These are phyloP conservation scores for Indicator maculatus DNA, from an alignment of 2,113 vertebrate species.

Conservation along the genomic window DNA sequence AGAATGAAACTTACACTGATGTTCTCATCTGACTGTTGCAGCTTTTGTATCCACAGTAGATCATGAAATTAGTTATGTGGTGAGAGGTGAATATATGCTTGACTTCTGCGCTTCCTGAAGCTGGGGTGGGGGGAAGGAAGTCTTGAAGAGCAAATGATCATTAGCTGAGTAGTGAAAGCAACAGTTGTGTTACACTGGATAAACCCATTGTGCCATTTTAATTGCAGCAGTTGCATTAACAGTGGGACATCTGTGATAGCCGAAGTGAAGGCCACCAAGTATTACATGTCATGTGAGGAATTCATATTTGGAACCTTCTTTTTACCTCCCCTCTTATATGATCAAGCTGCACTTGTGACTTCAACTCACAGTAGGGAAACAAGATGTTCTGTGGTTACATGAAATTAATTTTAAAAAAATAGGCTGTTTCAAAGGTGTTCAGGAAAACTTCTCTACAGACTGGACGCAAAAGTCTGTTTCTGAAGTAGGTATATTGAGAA, in stretches of 20 bases:
- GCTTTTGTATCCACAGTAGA: neutral
- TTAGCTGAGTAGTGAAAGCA: neutral
- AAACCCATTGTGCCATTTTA: neutral
- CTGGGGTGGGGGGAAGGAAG: neutral
- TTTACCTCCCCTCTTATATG: neutral
- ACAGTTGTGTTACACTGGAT: neutral
- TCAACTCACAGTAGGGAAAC: neutral
- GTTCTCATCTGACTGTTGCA: neutral
- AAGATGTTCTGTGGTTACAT: neutral
- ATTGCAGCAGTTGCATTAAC: neutral
- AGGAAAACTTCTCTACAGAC: neutral
- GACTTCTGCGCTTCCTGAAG: neutral
- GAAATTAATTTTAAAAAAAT: neutral
- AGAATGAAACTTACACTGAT: neutral
- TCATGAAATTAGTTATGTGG: neutral
- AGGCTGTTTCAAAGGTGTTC: neutral
- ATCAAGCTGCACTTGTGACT: neutral
- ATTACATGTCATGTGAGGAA: accelerated
- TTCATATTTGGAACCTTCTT: neutral
- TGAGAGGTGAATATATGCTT: neutral
- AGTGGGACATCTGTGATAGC: neutral
- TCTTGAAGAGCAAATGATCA: neutral
- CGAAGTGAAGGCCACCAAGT: neutral
- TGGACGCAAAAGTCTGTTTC: neutral
- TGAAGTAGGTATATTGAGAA: neutral